Evolutionary conservation across 1,140 invertebrate species (phyloP), one percentile per base, ranked within the genome.

Genomic region (Drosophila ercepeae): DNA sequence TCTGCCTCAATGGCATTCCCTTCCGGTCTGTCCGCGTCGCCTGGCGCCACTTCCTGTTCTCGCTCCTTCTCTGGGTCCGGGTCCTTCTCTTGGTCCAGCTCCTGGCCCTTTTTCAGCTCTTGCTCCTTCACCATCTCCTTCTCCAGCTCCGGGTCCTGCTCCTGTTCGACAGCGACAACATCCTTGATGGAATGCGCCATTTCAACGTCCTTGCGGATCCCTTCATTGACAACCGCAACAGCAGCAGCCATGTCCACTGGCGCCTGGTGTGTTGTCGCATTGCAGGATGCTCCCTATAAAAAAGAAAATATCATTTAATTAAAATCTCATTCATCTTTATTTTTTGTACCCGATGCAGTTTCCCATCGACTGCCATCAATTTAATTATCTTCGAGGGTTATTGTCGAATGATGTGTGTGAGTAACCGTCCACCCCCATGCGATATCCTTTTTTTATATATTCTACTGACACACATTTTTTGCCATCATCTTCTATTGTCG

Each of bases 221-320:
- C 36, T 27, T 27, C 67, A 16, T 34, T 50, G 32, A 34, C 36
- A 21, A 7, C 34, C 7, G 34, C 25, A 2, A 36, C 42, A 27
- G 25, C 36, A 16, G 9, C 36, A 5, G 36, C 25, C 2, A 39
- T 42, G 19, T 42, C 19, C n/a, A 9, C 25, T 25, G 27, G 18
- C 16, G 44, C 44, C 50, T 52, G 54, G 45, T 27, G n/a, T 19
- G 18, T 8, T 52, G 25, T 39, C 18, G 23, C 18, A 55, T 25
- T 61, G 36, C 48, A 25, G 14, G 54, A 49, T 11, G 59, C 45
- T 46, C 57, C 69, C 78, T 82, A 64, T 27, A 65, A 73, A 42
- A 32, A 16, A 39, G 14, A 39, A 58, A 72, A 58, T 55, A 82
- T 69, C 34, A 63, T 58, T 54, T 75, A 63, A 69, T 77, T 77